A percentile compares a stretch with the other conserved stretches of the same genome.
phyloP scores from a whole-genome alignment of 2,888 invertebrate genomes.

The Pterobdella sp. region DNA sequence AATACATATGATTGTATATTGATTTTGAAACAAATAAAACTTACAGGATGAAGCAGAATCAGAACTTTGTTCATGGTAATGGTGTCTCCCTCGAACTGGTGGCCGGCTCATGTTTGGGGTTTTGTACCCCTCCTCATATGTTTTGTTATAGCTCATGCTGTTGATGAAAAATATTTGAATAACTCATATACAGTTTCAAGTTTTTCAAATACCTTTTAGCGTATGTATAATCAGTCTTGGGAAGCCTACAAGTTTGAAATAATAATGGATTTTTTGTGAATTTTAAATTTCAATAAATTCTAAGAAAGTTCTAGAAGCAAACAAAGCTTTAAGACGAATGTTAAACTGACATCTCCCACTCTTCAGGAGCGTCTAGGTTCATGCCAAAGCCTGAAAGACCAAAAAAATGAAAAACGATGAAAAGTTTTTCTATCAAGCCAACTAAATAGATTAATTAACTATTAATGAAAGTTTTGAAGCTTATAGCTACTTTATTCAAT shows the following conservation, averaged over 20 bases:
- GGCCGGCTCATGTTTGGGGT: conserved; percentile 74
- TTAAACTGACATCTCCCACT: background rate
- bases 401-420: too few relatives aligned
- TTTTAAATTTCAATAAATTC: background rate
- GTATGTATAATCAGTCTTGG: conserved; percentile 36
- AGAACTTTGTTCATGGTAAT: background rate
- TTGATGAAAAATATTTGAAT: conserved; percentile 8
- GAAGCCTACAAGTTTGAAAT: conserved; percentile 22
- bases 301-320: background rate
- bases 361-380: background rate
- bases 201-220: conserved; percentile 30
- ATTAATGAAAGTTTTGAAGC: too few relatives aligned
- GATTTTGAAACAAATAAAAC: too few relatives aligned
- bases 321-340: background rate
- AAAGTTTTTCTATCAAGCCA: too few relatives aligned
- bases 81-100: background rate
- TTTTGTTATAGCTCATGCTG: conserved; percentile 26
- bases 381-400: too few relatives aligned
- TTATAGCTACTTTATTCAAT: too few relatives aligned
- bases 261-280: background rate
- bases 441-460: too few relatives aligned
- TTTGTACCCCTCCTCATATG: conserved; percentile 55
- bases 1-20: too few relatives aligned
- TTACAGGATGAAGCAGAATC: background rate
- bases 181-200: background rate